phyloP scores from a whole-genome alignment of 2,113 vertebrate genomes.

The Alaudala cheleensis region DNA sequence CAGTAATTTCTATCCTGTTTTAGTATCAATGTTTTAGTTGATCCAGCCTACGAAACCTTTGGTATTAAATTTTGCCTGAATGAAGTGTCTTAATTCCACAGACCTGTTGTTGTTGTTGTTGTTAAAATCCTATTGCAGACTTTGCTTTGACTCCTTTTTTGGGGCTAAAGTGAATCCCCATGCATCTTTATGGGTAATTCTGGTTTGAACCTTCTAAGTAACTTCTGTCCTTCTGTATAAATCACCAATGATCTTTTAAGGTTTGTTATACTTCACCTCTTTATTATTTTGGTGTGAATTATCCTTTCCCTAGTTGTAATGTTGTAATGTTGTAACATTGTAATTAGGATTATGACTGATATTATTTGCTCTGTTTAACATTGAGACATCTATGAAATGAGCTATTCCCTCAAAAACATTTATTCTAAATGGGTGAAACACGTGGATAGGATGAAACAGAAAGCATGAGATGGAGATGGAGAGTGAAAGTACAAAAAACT shows the following conservation, averaged over 20 bases:
- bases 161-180: background rate
- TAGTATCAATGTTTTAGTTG: background rate
- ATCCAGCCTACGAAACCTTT: background rate
- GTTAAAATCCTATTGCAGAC: background rate
- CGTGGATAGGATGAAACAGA: background rate
- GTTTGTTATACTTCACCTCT: background rate
- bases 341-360: background rate
- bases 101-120: background rate
- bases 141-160: background rate
- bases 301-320: background rate
- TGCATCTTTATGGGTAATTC: background rate
- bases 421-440: background rate
- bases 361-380: background rate
- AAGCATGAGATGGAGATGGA: background rate
- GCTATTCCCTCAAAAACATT: background rate
- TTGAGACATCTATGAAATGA: rapidly evolving
- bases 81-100: background rate
- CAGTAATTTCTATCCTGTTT: background rate
- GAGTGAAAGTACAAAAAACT: background rate
- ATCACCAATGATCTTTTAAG: background rate
- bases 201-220: background rate
- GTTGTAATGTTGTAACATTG: background rate
- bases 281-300: background rate
- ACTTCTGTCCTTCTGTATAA: background rate
- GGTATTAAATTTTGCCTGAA: background rate